A percentile compares a stretch with the other conserved stretches of the same genome.
Conservation (phyloP, 2,797 vertebrate species). For the Crocidura indochinensis region DNA sequence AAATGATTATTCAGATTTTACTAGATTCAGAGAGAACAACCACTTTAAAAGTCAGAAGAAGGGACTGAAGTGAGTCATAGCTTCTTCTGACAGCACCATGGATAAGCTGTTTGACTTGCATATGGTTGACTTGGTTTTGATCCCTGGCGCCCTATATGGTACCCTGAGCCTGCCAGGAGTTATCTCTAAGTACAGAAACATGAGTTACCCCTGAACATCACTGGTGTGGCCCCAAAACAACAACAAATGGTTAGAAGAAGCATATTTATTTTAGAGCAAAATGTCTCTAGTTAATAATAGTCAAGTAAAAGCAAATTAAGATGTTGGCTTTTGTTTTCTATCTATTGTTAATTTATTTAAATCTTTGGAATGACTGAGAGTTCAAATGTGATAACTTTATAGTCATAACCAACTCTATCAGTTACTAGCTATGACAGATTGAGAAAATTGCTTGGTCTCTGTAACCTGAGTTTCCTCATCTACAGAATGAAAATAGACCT, state of each 20-base stretch:
- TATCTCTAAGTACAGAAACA: too few species aligned
- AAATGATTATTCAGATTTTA: constrained; percentile 2
- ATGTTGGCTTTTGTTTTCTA: not conserved
- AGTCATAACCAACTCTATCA: not conserved
- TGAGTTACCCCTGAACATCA: too few species aligned
- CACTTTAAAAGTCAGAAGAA: not conserved
- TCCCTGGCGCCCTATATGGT: too few species aligned
- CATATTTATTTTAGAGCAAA: not conserved
- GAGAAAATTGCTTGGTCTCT: not conserved
- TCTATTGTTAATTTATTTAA: constrained; percentile 17
- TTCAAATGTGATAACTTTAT: constrained; percentile 33
- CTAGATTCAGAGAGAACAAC: not conserved
- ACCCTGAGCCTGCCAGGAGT: too few species aligned
- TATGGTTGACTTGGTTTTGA: too few species aligned
- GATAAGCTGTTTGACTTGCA: too few species aligned
- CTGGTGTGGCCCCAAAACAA: too few species aligned
- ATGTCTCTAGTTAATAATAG: not conserved
- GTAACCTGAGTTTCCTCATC: not conserved
- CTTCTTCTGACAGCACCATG: too few species aligned
- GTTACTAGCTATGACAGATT: not conserved
- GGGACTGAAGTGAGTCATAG: too few species aligned
- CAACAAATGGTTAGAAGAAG: not conserved
- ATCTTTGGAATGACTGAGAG: not conserved
- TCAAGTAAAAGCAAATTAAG: not conserved
- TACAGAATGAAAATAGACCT: not conserved